Percentiles rank a stretch among this genome's conserved stretches.
These are phyloP conservation scores for Aythya baeri DNA, from an alignment of 2,113 vertebrate genomes.

Conservation along the genomic window DNA sequence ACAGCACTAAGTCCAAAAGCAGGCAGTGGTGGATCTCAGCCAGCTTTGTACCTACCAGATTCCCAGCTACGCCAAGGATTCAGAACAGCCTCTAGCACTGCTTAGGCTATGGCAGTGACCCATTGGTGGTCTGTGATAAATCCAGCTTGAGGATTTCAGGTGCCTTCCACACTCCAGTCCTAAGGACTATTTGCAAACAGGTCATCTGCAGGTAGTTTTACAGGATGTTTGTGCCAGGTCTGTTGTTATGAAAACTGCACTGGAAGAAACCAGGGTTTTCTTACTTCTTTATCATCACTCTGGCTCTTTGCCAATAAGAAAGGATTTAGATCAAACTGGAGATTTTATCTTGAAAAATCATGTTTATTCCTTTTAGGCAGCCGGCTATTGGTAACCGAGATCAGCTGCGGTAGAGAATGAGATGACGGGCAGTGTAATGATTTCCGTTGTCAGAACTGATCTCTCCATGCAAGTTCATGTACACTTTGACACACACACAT, in stretches of 20 bases:
- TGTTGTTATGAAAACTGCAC: background rate
- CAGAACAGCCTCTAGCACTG: background rate
- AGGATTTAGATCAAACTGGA: background rate
- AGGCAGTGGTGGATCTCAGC: rapidly evolving
- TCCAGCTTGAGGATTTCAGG: background rate
- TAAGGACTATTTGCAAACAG: background rate
- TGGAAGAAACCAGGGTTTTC: background rate
- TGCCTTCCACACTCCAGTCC: background rate
- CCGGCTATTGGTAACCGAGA: background rate
- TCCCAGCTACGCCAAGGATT: background rate
- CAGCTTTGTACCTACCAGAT: background rate
- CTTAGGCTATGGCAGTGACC: background rate
- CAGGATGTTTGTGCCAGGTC: background rate
- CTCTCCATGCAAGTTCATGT: background rate
- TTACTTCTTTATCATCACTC: background rate
- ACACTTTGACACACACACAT: background rate
- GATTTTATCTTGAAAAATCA: background rate
- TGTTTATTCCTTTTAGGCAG: background rate
- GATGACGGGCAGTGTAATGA: background rate
- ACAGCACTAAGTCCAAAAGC: background rate
- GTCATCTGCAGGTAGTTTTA: background rate
- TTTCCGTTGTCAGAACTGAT: background rate
- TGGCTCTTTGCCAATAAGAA: background rate
- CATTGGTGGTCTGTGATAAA: background rate
- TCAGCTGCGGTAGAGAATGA: background rate